Evolutionary conservation across 2,888 invertebrate genomes (phyloP), one percentile per base, ranked within the genome.

Genomic region (Sarcophaga variegata): DNA sequence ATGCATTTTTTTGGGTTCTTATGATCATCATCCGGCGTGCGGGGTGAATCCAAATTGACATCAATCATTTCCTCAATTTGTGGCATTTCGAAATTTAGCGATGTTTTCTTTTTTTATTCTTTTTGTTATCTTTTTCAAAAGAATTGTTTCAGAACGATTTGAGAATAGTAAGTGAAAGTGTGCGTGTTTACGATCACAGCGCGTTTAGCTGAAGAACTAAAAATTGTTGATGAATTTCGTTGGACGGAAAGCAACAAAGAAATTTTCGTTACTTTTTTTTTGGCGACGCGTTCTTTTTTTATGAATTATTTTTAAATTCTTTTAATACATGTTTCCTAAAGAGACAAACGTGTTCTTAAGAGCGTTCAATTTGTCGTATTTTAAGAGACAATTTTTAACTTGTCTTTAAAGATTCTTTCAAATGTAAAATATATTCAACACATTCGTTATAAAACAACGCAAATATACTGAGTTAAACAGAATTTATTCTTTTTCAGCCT

Each of bases 61-160:
- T 91, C 90, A 79, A 91, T 89, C 90, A 92, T 89, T 85, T 90
- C 87, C 14, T 54, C 45, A 49, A 47, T 70, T 78, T 79, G 59
- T 63, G 86, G 27, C 88, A 88, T 88, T 76, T 86, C 83, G 37
- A 25, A 54, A 54, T 17, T 14, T 8, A 49, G 8, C 12, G 14
- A 3, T 12, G 0, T 49, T 49, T 49, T 49, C 4, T 49, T 49
- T 49, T 20, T 12, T 11, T 12, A 49, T 49, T 14, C 0, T 14
- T 14, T 49, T 14, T 49, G 4, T 49, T 11, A 14, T 49, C 14
- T 11, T 49, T 14, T 14, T 12, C 5, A 54, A 14, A 17, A 17
- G 17, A 54, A 17, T 22, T 47, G 22, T 54, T 72, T 64, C 5
- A n/a, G 62, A 47, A 63, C 45, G 60, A 60, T 11, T 54, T 20